Base-by-base conservation (phyloP, 2,888 invertebrate species). In the Xanthia icteritia region DNA sequence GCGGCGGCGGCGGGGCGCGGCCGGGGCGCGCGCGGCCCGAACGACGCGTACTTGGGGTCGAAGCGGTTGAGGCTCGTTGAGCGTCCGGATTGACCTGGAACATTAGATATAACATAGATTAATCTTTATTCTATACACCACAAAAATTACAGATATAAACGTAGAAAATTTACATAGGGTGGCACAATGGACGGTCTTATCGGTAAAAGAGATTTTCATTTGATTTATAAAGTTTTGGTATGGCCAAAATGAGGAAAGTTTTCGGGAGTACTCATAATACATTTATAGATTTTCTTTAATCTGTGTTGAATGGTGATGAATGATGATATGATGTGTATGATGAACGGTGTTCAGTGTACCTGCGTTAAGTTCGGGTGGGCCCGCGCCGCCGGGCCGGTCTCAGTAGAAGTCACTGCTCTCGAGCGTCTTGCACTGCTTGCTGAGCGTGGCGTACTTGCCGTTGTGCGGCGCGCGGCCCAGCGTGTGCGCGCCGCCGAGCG, bases 371-470 rank as follows among this genome's bases (percentile, higher is more conserved):
- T 83, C 83, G 90, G 91, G 86, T 88, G 86, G 79, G 79, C 74
- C 92, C 92, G 93, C 95, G 94, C 94, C 96, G 97, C 98, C 97
- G 97, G 97, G 97, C 97, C 97, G 97, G 97, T 98, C 98, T 98
- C 98, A 99, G 98, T 99, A 99, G 97, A 99, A 99, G 97, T 99
- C 99, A 94, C 98, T 98, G 93, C 98, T 98, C 97, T 99, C 99
- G 89, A 99, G 97, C 92, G 99, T 99, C 97, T 99, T 99, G 98
- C 99, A 99, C 97, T 99, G 98, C 97, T 99, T 99, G 98, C 98
- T 99, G 97, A 99, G 97, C 97, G 99, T 99, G 97, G 99, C 98
- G 98, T 99, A 99, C 98, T 99, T 99, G 96, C 98, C 98, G 97
- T 98, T 98, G 97, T 98, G 97, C 90, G 97, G 97, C 95, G 97